Conservation (phyloP, 1,140 invertebrate genomes). For the Homarus americanus region DNA sequence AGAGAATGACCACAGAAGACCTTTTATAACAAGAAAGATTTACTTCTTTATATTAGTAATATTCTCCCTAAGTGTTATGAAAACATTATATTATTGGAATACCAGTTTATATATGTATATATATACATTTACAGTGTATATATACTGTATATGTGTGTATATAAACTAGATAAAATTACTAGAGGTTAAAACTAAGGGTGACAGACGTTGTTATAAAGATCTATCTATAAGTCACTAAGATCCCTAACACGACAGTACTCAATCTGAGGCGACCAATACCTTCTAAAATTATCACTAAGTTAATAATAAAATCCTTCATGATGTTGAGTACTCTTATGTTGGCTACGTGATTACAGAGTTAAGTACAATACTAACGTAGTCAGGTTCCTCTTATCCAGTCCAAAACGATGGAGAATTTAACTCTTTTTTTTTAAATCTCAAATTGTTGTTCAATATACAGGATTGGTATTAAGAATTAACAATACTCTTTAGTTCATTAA, state of each 20-base stretch:
- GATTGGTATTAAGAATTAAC: background rate
- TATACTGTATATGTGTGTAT: background rate
- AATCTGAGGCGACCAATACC: background rate
- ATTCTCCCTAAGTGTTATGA: background rate
- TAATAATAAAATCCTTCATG: background rate
- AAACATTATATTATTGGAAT: background rate
- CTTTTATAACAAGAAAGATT: background rate
- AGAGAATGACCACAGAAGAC: background rate
- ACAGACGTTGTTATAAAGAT: background rate
- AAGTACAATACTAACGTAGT: background rate
- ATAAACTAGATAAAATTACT: background rate
- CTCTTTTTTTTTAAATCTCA: background rate
- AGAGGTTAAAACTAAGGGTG: background rate
- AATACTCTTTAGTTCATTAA: too few relatives aligned
- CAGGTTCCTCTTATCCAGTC: background rate
- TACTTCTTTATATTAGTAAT: background rate
- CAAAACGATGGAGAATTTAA: background rate
- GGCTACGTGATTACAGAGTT: background rate
- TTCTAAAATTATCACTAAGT: background rate
- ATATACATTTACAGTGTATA: too few relatives aligned
- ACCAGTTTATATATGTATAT: too few relatives aligned
- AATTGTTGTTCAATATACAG: background rate
- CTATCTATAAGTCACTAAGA: conserved; percentile 3
- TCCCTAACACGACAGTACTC: too few relatives aligned
- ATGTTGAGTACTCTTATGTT: background rate